Percentiles rank a stretch among this genome's conserved stretches.
Evolutionary conservation across 1,140 invertebrate genomes (phyloP).

Genomic region (Platorchestia sp.): DNA sequence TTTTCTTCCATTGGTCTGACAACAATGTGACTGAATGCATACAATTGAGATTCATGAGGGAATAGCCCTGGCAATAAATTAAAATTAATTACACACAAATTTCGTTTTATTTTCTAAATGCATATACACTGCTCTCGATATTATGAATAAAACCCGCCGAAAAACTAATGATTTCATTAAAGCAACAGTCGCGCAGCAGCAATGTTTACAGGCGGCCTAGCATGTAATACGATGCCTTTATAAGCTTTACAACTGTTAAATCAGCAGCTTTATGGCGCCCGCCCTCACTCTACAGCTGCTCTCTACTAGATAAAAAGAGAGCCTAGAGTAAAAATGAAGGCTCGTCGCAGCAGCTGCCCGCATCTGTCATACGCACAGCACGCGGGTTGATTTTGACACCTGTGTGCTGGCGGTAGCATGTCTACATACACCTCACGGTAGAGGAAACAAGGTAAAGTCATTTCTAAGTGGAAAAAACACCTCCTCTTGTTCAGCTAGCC

Average conservation of each 20-base stretch:
- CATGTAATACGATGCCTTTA: slow-evolving; percentile 20
- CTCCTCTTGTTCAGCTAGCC: too few relatives aligned
- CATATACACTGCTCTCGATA: not conserved
- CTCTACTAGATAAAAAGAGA: not conserved
- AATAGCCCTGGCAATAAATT: not conserved
- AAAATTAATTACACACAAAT: not conserved
- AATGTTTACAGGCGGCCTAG: not conserved
- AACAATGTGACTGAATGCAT: not conserved
- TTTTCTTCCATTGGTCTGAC: not conserved
- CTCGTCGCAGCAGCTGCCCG: not conserved
- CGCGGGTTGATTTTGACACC: not conserved
- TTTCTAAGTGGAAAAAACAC: too few relatives aligned
- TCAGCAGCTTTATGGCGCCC: slow-evolving; percentile 7
- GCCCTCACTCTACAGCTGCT: slow-evolving; percentile 4
- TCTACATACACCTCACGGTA: not conserved
- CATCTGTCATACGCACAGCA: not conserved
- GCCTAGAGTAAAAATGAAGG: not conserved
- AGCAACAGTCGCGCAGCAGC: not conserved
- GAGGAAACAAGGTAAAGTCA: too few relatives aligned
- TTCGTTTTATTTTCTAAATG: not conserved
- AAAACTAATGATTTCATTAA: not conserved
- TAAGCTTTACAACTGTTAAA: slow-evolving; percentile 31
- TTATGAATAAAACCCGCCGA: not conserved
- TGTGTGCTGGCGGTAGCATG: not conserved
- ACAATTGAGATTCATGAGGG: not conserved